Percentiles rank a stretch among this genome's conserved stretches.
Conservation (phyloP, 2,888 invertebrate genomes). For the Diogma glabrata region DNA sequence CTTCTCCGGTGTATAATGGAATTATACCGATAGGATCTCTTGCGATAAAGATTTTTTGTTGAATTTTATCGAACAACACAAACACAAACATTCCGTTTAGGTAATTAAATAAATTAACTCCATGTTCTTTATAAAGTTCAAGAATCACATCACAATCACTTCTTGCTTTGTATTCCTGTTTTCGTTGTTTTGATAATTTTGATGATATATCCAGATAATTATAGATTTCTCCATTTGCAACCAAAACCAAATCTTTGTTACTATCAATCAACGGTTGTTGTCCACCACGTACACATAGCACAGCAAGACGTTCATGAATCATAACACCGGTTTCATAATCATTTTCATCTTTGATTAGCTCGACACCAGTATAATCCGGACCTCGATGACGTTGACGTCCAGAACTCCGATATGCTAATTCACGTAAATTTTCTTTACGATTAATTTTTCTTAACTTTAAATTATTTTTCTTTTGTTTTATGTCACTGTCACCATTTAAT, state of each 20-base stretch:
- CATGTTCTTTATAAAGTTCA: conserved; percentile 30
- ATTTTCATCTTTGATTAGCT: conserved; percentile 19
- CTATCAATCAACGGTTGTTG: conserved; percentile 31
- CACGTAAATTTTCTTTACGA: conserved; percentile 25
- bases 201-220: conserved; percentile 31
- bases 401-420: conserved; percentile 33
- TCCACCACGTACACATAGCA: conserved; percentile 31
- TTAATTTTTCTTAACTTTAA: neutral
- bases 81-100: conserved; percentile 35
- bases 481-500: conserved; percentile 6
- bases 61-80: conserved; percentile 30
- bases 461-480: conserved; percentile 3
- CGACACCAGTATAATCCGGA: conserved; percentile 32
- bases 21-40: conserved; percentile 36
- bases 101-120: conserved; percentile 26
- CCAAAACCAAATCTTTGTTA: conserved; percentile 27
- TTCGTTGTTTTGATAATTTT: conserved; percentile 27
- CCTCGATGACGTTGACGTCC: conserved; percentile 33
- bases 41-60: conserved; percentile 28
- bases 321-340: conserved; percentile 26
- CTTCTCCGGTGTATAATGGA: conserved; percentile 33
- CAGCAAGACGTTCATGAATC: conserved; percentile 32
- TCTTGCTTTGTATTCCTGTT: conserved; percentile 28
- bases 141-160: conserved; percentile 36
- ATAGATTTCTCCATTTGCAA: conserved; percentile 36